Evolutionary conservation across 2,888 invertebrate species (phyloP), one percentile per base, ranked within the genome.

Genomic region (Morinoia aosen): DNA sequence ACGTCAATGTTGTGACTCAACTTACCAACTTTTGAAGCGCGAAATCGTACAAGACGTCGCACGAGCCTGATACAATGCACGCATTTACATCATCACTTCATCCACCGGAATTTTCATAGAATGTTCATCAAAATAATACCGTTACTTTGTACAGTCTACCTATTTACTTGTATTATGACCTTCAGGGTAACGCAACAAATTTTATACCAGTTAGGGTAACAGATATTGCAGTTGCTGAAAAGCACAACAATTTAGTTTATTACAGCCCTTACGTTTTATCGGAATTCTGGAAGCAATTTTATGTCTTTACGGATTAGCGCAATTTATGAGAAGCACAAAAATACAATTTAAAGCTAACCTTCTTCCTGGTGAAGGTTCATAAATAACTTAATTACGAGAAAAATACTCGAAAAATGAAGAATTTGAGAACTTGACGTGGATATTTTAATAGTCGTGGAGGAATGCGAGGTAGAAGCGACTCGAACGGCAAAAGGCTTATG

Each of bases 381-480:
- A 90, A 10, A 90, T 90, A 4, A 40, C 14, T 48, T 14, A 40
- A 10, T 40, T 14, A 90, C 7, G 40, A 90, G 48, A 90, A 40
- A 90, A 90, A 40, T 12, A 19, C 40, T 40, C 4, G 90, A 90
- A 90, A 90, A 25, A 48, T 48, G 48, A 90, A 40, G 48, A 90
- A 11, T 40, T 90, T 90, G 40, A 40, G 19, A 19, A 90, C 19
- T 90, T 48, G 90, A 48, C 12, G 14, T 90, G 40, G 90, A 11
- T 90, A 5, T 0, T 90, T 90, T 90, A 90, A 90, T 40, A 40
- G 40, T 90, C 40, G 90, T 25, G 40, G 19, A 90, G 90, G 90
- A 90, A 90, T 90, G 90, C 90, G 90, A 48, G 90, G 90, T 90
- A 48, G n/a, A 90, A 90, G 90, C 90, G 90, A 40, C 48, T 90